Percentiles rank a stretch among this genome's conserved stretches.
phyloP scores from a whole-genome alignment of 2,113 vertebrate species.

The Laticauda laticaudata region DNA sequence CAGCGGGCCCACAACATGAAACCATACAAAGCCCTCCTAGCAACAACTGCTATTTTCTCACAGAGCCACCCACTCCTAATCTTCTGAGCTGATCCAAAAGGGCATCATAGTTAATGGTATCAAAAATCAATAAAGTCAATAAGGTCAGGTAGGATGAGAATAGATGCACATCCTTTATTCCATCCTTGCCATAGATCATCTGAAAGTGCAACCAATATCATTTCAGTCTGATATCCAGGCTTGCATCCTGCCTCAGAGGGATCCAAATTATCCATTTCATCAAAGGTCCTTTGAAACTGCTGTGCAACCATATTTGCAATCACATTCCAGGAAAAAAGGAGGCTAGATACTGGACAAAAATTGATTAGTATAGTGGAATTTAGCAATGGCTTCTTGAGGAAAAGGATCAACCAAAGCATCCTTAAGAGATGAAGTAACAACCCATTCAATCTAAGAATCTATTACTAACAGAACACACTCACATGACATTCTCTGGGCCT shows the following conservation, averaged over 20 bases:
- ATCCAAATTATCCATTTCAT: neutral
- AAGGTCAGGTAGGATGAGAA: no score
- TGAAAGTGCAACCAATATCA: neutral
- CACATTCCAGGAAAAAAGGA: neutral
- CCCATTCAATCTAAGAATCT: neutral
- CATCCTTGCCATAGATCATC: no score
- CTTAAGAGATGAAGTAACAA: neutral
- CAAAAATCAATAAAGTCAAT: no score
- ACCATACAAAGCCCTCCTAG: neutral
- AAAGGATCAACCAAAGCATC: neutral
- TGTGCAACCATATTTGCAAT: neutral
- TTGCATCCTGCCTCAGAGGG: neutral
- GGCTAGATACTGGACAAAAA: neutral
- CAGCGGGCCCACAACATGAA: neutral
- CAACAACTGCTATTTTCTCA: no score
- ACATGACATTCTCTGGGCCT: neutral
- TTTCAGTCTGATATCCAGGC: neutral
- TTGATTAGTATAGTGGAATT: neutral
- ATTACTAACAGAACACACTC: neutral
- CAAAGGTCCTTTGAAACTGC: neutral
- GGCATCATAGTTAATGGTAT: no score
- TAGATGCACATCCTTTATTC: no score
- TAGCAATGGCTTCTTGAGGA: neutral
- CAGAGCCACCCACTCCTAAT: no score
- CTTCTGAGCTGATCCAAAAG: no score